Evolutionary conservation across 92 coral and sea anemone genomes (phyloP).

Genomic region (Hydrozoanthus gracilis): DNA sequence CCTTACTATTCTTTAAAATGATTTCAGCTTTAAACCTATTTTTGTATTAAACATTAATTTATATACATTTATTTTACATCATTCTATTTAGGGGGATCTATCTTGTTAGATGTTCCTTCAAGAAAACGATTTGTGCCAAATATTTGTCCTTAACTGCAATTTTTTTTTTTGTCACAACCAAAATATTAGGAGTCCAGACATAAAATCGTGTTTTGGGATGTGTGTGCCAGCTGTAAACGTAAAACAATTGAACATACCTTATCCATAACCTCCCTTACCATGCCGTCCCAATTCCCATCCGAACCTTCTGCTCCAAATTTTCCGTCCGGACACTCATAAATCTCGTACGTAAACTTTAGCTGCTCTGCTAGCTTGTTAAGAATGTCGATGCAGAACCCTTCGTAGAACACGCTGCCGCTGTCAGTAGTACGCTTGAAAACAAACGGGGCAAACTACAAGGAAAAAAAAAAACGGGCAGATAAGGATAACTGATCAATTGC

Average conservation of each 20-base stretch:
- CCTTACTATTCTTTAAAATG: too few species aligned
- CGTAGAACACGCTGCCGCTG: slow-evolving; percentile 54
- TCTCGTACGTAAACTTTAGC: slow-evolving; percentile 72
- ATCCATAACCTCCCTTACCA: slow-evolving; percentile 70
- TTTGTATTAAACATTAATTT: too few species aligned
- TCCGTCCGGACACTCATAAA: slow-evolving; percentile 74
- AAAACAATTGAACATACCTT: slow-evolving; percentile 35
- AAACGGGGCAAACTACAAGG: slow-evolving; percentile 63
- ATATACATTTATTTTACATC: too few species aligned
- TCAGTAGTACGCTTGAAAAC: slow-evolving; percentile 31
- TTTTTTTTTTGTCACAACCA: too few species aligned
- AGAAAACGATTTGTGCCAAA: too few species aligned
- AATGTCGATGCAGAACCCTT: slow-evolving; percentile 88
- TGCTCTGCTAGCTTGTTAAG: slow-evolving; percentile 60
- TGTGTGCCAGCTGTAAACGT: neutral
- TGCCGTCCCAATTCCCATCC: slow-evolving; percentile 81
- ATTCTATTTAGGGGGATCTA: too few species aligned
- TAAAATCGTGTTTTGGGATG: too few species aligned
- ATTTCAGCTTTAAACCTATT: too few species aligned
- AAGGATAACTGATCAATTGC: neutral
- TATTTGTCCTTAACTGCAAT: too few species aligned
- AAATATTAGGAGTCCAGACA: too few species aligned
- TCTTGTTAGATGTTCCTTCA: too few species aligned
- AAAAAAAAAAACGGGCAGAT: neutral
- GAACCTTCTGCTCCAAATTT: slow-evolving; percentile 63